Evolutionary conservation across 1,140 invertebrate species (phyloP), one percentile per base, ranked within the genome.

Genomic region (Calephelis virginiensis): DNA sequence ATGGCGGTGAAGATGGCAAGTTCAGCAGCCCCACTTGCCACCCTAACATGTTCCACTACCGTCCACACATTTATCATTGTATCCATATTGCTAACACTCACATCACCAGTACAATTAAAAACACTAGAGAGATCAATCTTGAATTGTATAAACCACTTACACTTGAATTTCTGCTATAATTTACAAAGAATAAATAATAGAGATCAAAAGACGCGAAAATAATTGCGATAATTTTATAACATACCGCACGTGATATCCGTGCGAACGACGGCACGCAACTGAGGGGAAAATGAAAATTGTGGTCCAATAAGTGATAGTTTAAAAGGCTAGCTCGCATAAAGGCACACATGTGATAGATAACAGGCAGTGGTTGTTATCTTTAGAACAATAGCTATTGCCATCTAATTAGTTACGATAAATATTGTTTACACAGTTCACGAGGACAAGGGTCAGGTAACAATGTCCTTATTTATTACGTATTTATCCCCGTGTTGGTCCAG

Each of bases 1-100:
- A 92, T 80, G 13, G 87, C 88, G 50, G 88, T 88, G 83, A 92
- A 91, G 72, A 92, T 90, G 71, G 86, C 82, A 70, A 92, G 73
- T 69, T 91, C 89, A 8, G 85, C 83, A 37, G 87, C 82, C 5
- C 86, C 86, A 70, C 84, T 88, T 70, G 86, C 83, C 82, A 92
- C 88, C 71, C 83, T 74, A 61, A 86, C 86, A 13, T 86, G 80
- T 71, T 89, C 83, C 76, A 89, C 83, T 72, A 86, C 76, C 49
- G 80, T 78, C 89, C 86, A 89, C 63, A 89, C 80, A 68, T 82
- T 83, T 60, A 83, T 76, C 78, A 88, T 84, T 63, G 85, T 80
- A 64, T 89, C 86, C 86, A 87, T 89, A 37, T 80, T 81, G 69
- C 66, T 53, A n/a, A 56, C 63, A 45, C 67, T 73, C 72, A 84